A percentile compares a stretch with the other conserved stretches of the same genome.
phyloP scores from a whole-genome alignment of 2,888 invertebrate genomes.

The Apomyelois bistriatella region DNA sequence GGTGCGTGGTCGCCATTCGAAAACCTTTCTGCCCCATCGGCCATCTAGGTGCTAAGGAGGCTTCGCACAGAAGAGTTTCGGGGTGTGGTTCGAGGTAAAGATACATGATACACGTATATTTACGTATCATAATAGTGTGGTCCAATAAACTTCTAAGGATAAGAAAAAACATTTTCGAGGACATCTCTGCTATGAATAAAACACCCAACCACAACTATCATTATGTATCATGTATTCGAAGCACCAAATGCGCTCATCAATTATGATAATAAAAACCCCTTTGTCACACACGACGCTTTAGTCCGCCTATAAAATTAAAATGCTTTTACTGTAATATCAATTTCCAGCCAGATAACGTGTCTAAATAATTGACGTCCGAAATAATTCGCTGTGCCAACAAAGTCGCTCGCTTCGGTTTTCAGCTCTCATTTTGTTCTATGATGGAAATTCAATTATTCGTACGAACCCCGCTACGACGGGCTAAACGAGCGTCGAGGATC shows the following conservation, averaged over 20 bases:
- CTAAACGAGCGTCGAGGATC: conserved; percentile 54
- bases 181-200: too few species aligned
- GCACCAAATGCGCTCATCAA: conserved; percentile 11
- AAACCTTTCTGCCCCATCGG: too few species aligned
- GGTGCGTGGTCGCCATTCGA: too few species aligned
- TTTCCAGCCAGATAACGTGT: conserved; percentile 58
- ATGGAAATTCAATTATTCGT: conserved; percentile 79
- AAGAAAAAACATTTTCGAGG: too few species aligned
- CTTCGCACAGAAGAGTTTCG: too few species aligned
- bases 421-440: conserved; percentile 76
- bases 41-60: too few species aligned
- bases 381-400: conserved; percentile 74
- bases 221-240: neutral
- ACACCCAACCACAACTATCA: neutral
- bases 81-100: too few species aligned
- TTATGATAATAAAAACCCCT: conserved; percentile 21
- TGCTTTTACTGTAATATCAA: conserved; percentile 51
- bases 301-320: conserved; percentile 32
- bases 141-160: too few species aligned
- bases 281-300: conserved; percentile 22
- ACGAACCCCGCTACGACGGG: conserved; percentile 54
- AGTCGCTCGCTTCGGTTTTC: conserved; percentile 75
- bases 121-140: too few species aligned
- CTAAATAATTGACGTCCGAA: conserved; percentile 73
- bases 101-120: too few species aligned